Evolutionary conservation across 2,113 vertebrate genomes (phyloP), one percentile per base, ranked within the genome.

Genomic region (Uria aalge): DNA sequence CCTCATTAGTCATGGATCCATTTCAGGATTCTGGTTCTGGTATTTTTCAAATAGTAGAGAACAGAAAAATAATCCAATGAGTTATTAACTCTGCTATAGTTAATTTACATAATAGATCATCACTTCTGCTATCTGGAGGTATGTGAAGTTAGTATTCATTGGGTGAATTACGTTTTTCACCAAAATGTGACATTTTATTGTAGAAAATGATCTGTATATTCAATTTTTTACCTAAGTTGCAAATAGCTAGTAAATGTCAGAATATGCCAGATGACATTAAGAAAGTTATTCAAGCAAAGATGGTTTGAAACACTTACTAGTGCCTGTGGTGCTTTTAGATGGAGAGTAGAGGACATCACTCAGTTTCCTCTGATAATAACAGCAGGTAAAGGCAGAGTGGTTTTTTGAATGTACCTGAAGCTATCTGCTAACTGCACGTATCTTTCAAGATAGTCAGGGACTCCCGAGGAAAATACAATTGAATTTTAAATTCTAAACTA

Each of bases 271-370:
- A 41, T 91, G 86, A 89, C 83, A 79, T 97, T 92, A 94, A 66
- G 83, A 47, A 94, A 89, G 84, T 75, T 92, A 82, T 76, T 92
- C 64, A 72, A 71, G 86, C 94, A 95, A 72, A 76, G 36, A 75
- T 27, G 45, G 41, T 89, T 91, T 92, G 50, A 91, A 96, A 75
- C 80, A 79, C 64, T 80, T 79, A 19, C 38, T 57, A 82, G 69
- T 50, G 94, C 97, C 91, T 85, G 86, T 73, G 66, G 80, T 94
- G 89, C 22, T 95, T 94, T 94, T 34, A 89, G 73, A 53, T 76
- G 41, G 63, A 68, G 75, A 80, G 38, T 20, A 27, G 92, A 82
- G 91, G 80, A 38, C 88, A 91, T 95, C 80, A 55, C 53, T 91
- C 83, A 78, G 69, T 85, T 87, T 53, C 19, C 23, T 88, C 55